Evolutionary conservation across 2,113 vertebrate species (phyloP).

Genomic region (Lates calcarifer): DNA sequence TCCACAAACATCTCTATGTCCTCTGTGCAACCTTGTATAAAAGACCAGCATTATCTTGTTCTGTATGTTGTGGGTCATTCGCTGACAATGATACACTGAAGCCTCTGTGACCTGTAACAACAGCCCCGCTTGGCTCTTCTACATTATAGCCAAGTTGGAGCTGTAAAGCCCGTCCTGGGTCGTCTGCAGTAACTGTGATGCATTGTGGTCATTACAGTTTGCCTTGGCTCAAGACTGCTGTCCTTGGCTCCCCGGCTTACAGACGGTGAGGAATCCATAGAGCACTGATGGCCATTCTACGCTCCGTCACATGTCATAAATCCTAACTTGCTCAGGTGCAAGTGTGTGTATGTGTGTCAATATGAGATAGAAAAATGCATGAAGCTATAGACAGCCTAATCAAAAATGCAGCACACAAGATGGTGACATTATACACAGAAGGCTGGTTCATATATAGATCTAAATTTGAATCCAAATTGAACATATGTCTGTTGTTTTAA

Average conservation of each 20-base stretch:
- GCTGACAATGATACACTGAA: neutral
- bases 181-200: slow-evolving; percentile 57
- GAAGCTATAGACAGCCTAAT: slow-evolving; percentile 25
- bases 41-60: slow-evolving; percentile 41
- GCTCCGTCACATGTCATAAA: slow-evolving; percentile 60
- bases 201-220: slow-evolving; percentile 58
- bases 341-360: slow-evolving; percentile 24
- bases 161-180: slow-evolving; percentile 27
- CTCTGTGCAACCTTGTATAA: slow-evolving; percentile 43
- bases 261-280: slow-evolving; percentile 26
- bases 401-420: neutral
- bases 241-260: slow-evolving; percentile 46
- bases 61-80: slow-evolving; percentile 32
- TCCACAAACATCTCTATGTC: slow-evolving; percentile 11
- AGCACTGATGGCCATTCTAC: slow-evolving; percentile 53
- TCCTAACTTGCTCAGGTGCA: slow-evolving; percentile 27
- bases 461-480: slow-evolving; percentile 12
- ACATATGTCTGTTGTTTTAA: slow-evolving; percentile 1
- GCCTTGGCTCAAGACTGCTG: slow-evolving; percentile 45
- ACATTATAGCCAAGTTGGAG: slow-evolving; percentile 5
- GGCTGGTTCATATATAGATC: slow-evolving; percentile 7
- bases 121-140: slow-evolving; percentile 9
- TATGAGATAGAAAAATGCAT: neutral
- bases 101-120: slow-evolving; percentile 14
- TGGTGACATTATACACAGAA: neutral